Percentiles rank a stretch among this genome's conserved stretches.
Conservation (phyloP, 2,113 vertebrate genomes). For the Megaceryle maxima region DNA sequence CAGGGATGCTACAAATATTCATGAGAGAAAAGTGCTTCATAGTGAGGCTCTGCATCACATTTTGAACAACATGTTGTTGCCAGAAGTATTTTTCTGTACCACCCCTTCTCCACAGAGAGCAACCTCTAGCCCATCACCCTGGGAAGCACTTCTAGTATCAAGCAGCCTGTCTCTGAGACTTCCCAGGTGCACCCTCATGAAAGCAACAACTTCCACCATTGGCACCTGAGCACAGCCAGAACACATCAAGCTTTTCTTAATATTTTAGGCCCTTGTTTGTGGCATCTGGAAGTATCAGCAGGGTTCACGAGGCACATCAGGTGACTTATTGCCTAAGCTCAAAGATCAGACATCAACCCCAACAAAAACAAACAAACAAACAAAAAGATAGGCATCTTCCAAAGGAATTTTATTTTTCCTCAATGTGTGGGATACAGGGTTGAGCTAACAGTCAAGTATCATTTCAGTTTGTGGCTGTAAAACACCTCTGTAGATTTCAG, state of each 20-base stretch:
- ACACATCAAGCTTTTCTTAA: not conserved
- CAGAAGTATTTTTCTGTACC: not conserved
- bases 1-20: not conserved
- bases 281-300: not conserved
- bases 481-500: not conserved
- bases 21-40: not conserved
- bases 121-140: not conserved
- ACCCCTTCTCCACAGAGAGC: not conserved
- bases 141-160: not conserved
- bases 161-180: not conserved
- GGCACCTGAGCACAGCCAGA: not conserved
- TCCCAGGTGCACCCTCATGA: not conserved
- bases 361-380: no score
- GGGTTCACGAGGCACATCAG: not conserved
- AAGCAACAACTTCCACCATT: not conserved
- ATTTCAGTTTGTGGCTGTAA: not conserved
- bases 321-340: not conserved
- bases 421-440: not conserved
- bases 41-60: not conserved
- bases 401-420: not conserved
- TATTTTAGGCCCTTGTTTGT: not conserved
- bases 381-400: not conserved
- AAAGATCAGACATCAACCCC: not conserved
- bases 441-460: not conserved
- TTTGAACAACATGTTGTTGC: not conserved